Percentiles rank a stretch among this genome's conserved stretches.
Conservation (phyloP, 2,888 invertebrate genomes). For the Antitype chi region DNA sequence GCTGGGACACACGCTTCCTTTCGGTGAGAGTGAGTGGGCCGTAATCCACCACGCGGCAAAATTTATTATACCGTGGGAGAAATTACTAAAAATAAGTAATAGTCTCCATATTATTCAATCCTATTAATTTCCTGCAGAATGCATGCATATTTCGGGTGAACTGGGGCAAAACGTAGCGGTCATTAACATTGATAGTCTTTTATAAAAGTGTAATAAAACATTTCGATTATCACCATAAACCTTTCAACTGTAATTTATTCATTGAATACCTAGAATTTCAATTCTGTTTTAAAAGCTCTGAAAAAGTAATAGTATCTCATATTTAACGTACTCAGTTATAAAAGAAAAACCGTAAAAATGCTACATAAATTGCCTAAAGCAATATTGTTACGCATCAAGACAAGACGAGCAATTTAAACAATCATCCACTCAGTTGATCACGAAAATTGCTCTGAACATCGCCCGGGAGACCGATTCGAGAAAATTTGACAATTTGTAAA, state of each 20-base stretch:
- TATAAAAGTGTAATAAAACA: slow-evolving; percentile 35
- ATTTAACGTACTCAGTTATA: slow-evolving; percentile 29
- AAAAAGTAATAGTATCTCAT: slow-evolving; percentile 29
- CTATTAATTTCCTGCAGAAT: slow-evolving; percentile 1
- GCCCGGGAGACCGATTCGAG: slow-evolving; percentile 46
- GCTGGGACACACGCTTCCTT: not conserved
- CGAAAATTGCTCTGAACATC: slow-evolving; percentile 75
- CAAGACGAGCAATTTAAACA: slow-evolving; percentile 72
- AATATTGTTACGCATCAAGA: slow-evolving; percentile 67
- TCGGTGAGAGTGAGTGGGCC: not conserved
- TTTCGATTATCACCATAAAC: slow-evolving; percentile 18
- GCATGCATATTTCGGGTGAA: slow-evolving; percentile 17
- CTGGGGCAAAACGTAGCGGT: slow-evolving; percentile 11
- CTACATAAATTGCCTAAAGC: slow-evolving; percentile 60
- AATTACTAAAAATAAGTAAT: not conserved
- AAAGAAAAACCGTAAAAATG: slow-evolving; percentile 49
- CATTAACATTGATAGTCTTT: slow-evolving; percentile 14
- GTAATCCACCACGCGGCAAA: not conserved
- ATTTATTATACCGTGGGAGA: not conserved
- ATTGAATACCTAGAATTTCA: slow-evolving; percentile 14
- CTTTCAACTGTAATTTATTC: slow-evolving; percentile 21
- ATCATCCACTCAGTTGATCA: slow-evolving; percentile 80
- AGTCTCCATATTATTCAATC: not conserved
- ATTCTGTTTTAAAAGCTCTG: slow-evolving; percentile 27
- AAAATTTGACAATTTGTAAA: slow-evolving; percentile 62